phyloP scores from a whole-genome alignment of 2,113 vertebrate species.

The Psettodes erumei region DNA sequence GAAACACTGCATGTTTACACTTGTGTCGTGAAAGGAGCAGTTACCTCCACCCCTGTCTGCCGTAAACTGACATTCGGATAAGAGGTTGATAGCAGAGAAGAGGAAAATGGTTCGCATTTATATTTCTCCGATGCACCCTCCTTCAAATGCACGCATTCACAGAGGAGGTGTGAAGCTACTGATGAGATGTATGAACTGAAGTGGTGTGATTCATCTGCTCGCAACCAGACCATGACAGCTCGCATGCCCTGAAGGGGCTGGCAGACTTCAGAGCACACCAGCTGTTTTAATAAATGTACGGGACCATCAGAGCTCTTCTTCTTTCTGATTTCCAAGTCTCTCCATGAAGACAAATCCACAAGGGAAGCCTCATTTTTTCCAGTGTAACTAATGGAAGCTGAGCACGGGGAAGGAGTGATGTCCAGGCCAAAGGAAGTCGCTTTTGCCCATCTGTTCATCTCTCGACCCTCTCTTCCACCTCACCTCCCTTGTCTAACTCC shows the following conservation, averaged over 20 bases:
- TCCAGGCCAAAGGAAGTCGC: constrained; percentile 38
- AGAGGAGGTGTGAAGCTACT: constrained; percentile 26
- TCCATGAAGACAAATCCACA: no score
- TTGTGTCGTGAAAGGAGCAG: constrained; percentile 23
- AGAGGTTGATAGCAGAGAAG: constrained; percentile 8
- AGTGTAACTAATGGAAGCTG: not conserved
- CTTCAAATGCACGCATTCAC: constrained; percentile 8
- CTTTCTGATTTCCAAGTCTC: no score
- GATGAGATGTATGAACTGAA: constrained; percentile 27
- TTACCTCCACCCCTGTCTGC: not conserved
- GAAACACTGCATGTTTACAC: constrained; percentile 33
- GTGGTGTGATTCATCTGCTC: constrained; percentile 42
- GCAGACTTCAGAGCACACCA: no score
- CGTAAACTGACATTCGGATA: constrained; percentile 24
- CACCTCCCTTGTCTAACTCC: constrained; percentile 69
- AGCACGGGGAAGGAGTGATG: constrained; percentile 14
- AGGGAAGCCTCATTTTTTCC: constrained; percentile 1
- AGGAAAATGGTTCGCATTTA: constrained; percentile 7
- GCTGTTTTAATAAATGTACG: constrained; percentile 2
- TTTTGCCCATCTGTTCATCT: constrained; percentile 59
- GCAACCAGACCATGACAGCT: constrained; percentile 24
- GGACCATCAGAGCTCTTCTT: not conserved
- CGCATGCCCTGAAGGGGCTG: not conserved
- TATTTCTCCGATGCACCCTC: constrained; percentile 9
- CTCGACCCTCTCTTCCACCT: constrained; percentile 59